Evolutionary conservation across 2,797 vertebrate genomes (phyloP), one percentile per base, ranked within the genome.

Genomic region (Syngnathus rostellatus): DNA sequence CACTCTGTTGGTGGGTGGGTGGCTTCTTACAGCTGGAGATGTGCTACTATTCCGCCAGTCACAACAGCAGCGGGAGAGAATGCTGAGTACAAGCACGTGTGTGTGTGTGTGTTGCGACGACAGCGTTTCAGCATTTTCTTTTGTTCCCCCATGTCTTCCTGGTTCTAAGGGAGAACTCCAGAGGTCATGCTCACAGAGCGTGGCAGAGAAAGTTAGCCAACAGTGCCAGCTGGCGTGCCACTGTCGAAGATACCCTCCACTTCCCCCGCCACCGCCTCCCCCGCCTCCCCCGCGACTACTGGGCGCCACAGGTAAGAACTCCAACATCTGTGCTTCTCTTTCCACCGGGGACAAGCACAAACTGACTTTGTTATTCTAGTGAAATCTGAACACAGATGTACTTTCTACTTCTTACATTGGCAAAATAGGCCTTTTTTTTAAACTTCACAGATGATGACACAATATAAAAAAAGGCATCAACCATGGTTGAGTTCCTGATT

Each of bases 241-340:
- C 80, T 96, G 95, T 91, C 91, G 93, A 86, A 93, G 91, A 72
- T 95, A 95, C 61, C 94, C 94, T 51, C 93, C 90, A 6, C 88
- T 95, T 21, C 96, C 95, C 55, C 96, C 95, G 0, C 96, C 95
- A 0, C 96, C 96, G 0, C 96, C 95, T 5, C 95, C 96, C 0
- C 96, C 94, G 0, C 90, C 90, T 67, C 91, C 95, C 81, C 0
- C 95, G 76, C 85, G 87, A 77, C 86, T 89, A 72, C 82, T 89
- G 80, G 81, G 77, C 69, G 69, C 84, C 78, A 70, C 82, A 89
- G 89, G 91, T 92, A 89, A 87, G 82, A 64, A 62, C 65, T 62
- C 64, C 43, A 41, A 51, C 70, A 58, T 70, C 62, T 12, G 53
- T 68, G 68, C 75, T 77, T 81, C 68, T 68, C 72, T 64, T 63